Evolutionary conservation across 2,888 invertebrate genomes (phyloP).

Genomic region (Sphaeridia pumilis): DNA sequence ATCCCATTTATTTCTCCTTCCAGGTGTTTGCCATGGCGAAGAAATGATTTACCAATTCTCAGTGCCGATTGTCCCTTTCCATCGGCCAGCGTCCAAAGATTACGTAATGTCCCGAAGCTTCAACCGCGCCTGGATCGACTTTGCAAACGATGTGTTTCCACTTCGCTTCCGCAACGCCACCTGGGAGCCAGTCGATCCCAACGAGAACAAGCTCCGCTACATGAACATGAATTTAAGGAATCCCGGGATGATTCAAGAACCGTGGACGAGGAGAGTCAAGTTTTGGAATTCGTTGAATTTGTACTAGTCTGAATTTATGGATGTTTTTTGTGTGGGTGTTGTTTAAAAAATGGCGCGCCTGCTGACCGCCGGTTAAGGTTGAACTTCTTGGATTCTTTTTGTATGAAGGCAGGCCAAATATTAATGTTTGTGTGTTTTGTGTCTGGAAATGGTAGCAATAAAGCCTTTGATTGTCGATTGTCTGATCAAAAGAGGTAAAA

Average conservation of each 20-base stretch:
- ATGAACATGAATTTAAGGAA: slow-evolving; percentile 20
- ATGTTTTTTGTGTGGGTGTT: too few relatives aligned
- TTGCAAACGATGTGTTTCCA: slow-evolving; percentile 25
- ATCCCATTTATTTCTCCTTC: not conserved
- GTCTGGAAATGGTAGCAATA: too few relatives aligned
- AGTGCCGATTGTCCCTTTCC: slow-evolving; percentile 10
- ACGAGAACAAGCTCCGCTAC: slow-evolving; percentile 15
- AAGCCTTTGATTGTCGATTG: too few relatives aligned
- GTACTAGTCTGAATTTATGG: slow-evolving; percentile 1
- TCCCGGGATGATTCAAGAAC: slow-evolving; percentile 25
- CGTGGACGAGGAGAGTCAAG: slow-evolving; percentile 21
- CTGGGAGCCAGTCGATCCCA: slow-evolving; percentile 20
- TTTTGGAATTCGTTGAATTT: slow-evolving; percentile 25
- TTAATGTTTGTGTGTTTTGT: too few relatives aligned
- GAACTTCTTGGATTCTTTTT: too few relatives aligned
- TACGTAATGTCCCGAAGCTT: slow-evolving; percentile 27
- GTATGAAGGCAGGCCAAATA: too few relatives aligned
- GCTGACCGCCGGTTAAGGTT: too few relatives aligned
- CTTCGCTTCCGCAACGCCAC: slow-evolving; percentile 17
- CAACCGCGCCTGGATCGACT: slow-evolving; percentile 27
- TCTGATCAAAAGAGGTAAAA: too few relatives aligned
- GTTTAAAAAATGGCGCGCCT: too few relatives aligned
- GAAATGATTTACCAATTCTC: slow-evolving; percentile 14
- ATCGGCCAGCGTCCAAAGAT: slow-evolving; percentile 18
- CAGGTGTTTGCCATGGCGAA: slow-evolving; percentile 11